Conservation (phyloP, 2,113 vertebrate species). For the Corydoras sp. region DNA sequence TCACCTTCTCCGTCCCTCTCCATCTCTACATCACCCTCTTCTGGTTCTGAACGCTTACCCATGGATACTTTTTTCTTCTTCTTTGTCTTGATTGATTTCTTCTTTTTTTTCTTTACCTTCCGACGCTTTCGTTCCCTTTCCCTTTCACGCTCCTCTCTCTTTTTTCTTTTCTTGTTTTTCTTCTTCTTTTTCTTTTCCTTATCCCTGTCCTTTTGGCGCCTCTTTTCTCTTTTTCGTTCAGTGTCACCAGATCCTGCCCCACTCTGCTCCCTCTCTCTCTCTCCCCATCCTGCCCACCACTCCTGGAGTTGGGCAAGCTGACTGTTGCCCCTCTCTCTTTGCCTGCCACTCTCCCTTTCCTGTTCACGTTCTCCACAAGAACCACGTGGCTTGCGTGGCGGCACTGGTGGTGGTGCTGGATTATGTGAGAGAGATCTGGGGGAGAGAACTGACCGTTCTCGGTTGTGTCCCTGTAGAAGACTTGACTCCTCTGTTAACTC, state of each 20-base stretch:
- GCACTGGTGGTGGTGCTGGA: slow-evolving; percentile 67
- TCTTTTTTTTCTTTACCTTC: slow-evolving; percentile 71
- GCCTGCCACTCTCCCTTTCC: slow-evolving; percentile 53
- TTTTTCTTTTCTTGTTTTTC: slow-evolving; percentile 69
- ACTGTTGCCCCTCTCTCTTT: slow-evolving; percentile 65
- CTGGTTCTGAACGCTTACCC: slow-evolving; percentile 63
- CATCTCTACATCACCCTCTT: slow-evolving; percentile 66
- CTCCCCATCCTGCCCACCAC: slow-evolving; percentile 73
- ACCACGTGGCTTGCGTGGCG: slow-evolving; percentile 70
- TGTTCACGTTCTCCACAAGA: slow-evolving; percentile 62
- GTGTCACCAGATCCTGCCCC: slow-evolving; percentile 49
- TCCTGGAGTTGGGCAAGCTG: slow-evolving; percentile 71
- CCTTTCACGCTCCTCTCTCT: slow-evolving; percentile 56
- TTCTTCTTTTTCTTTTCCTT: slow-evolving; percentile 73
- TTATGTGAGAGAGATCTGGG: slow-evolving; percentile 69
- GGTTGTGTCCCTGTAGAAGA: slow-evolving; percentile 62
- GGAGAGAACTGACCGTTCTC: slow-evolving; percentile 59
- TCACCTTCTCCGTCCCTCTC: slow-evolving; percentile 67
- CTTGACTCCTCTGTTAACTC: slow-evolving; percentile 72
- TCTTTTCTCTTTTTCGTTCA: slow-evolving; percentile 67
- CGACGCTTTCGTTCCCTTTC: slow-evolving; percentile 67
- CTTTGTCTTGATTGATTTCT: slow-evolving; percentile 67
- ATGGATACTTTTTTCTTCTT: slow-evolving; percentile 63
- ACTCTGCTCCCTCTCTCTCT: slow-evolving; percentile 57
- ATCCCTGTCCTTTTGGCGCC: slow-evolving; percentile 67